Conservation (phyloP, 1,140 invertebrate species). For the Vollenhovia emeryi region DNA sequence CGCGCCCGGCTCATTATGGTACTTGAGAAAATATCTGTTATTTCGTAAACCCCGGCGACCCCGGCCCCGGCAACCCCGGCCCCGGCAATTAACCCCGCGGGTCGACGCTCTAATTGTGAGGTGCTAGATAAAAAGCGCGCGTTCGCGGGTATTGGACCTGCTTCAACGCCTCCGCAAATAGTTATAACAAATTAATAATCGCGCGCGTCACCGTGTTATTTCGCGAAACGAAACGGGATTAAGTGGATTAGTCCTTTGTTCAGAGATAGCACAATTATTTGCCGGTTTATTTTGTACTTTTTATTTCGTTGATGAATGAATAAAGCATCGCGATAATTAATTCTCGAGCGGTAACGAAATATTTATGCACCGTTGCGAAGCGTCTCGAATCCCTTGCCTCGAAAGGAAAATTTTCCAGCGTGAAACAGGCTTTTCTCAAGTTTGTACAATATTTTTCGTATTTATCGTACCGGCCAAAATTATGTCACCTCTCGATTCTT, state of each 20-base stretch:
- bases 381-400: background rate
- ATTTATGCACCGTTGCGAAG: background rate
- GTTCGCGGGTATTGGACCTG: background rate
- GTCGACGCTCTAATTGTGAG: conserved; percentile 31
- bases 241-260: conserved; percentile 33
- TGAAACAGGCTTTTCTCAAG: background rate
- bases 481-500: no score
- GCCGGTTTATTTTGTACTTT: background rate
- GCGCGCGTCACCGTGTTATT: background rate
- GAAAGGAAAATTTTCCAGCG: background rate
- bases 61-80: background rate
- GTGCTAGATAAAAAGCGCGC: conserved; percentile 22
- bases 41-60: conserved; percentile 28
- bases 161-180: conserved; percentile 31
- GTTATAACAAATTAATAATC: conserved; percentile 52
- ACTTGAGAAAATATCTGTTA: conserved; percentile 54
- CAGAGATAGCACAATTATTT: conserved; percentile 20
- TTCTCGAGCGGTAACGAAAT: conserved; percentile 29
- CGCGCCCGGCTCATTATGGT: conserved; percentile 41
- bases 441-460: background rate
- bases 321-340: conserved; percentile 37
- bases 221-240: background rate
- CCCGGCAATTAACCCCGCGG: conserved; percentile 14
- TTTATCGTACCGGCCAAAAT: no score
- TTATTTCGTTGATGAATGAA: background rate